Percentiles rank a stretch among this genome's conserved stretches.
These are phyloP conservation scores for Gryllus bimaculatus DNA, from an alignment of 1,140 invertebrate species.

Conservation along the genomic window DNA sequence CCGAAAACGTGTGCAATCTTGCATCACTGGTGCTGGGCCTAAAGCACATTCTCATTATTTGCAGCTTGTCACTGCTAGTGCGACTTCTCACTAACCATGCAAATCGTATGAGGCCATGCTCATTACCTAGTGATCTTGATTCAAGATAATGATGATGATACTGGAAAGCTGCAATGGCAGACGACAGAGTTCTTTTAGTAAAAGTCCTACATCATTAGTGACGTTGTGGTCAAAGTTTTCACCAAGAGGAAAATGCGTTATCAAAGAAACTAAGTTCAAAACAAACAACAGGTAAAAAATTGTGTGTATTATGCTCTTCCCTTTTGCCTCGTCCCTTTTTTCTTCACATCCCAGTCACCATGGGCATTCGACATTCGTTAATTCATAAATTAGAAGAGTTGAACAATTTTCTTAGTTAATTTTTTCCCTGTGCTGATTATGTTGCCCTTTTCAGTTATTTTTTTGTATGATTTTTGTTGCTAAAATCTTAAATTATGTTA, in stretches of 20 bases:
- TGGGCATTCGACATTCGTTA: too few relatives aligned
- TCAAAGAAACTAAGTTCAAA: constrained; percentile 6
- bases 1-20: neutral
- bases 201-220: constrained; percentile 49
- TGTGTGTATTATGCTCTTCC: too few relatives aligned
- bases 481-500: too few relatives aligned
- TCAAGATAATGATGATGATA: constrained; percentile 56
- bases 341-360: too few relatives aligned
- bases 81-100: neutral
- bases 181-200: constrained; percentile 29
- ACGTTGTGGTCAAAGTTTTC: constrained; percentile 42
- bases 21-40: neutral
- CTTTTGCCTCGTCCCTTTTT: too few relatives aligned
- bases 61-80: neutral
- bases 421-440: too few relatives aligned
- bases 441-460: too few relatives aligned
- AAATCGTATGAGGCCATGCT: constrained; percentile 23
- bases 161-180: constrained; percentile 19
- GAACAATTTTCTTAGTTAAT: too few relatives aligned
- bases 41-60: constrained; percentile 5
- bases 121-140: constrained; percentile 54
- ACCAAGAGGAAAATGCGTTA: neutral
- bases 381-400: too few relatives aligned
- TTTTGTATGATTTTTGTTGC: too few relatives aligned
- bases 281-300: constrained; percentile 7